Conservation (phyloP, 2,888 invertebrate species). For the Polydrusus cervinus region DNA sequence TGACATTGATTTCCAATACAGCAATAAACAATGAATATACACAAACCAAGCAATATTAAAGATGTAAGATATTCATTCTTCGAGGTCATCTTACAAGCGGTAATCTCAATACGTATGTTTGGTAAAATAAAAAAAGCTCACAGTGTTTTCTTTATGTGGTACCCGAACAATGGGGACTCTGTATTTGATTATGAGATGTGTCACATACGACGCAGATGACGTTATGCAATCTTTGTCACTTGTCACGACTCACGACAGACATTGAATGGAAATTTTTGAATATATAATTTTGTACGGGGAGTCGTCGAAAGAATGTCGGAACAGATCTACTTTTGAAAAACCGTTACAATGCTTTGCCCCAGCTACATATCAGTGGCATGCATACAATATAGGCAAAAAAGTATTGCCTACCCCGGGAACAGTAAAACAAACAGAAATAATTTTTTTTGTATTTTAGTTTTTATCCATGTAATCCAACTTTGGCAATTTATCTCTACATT, state of each 20-base stretch:
- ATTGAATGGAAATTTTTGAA: conserved; percentile 27
- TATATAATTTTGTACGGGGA: conserved; percentile 23
- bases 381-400: no score
- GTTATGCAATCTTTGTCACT: conserved; percentile 42
- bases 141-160: conserved; percentile 64
- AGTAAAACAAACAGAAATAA: no score
- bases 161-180: conserved; percentile 63
- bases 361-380: no score
- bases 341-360: no score
- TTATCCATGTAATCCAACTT: no score
- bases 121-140: conserved; percentile 59
- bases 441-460: no score
- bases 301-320: not conserved
- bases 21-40: conserved; percentile 39
- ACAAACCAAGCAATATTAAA: conserved; percentile 33
- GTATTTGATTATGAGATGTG: conserved; percentile 65
- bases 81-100: conserved; percentile 62
- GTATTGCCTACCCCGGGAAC: no score
- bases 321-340: no score
- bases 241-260: conserved; percentile 40
- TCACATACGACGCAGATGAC: conserved; percentile 56
- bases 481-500: no score
- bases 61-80: conserved; percentile 55
- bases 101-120: conserved; percentile 61
- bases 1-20: conserved; percentile 35